phyloP scores from a whole-genome alignment of 2,113 vertebrate genomes.

The Sitta europaea region DNA sequence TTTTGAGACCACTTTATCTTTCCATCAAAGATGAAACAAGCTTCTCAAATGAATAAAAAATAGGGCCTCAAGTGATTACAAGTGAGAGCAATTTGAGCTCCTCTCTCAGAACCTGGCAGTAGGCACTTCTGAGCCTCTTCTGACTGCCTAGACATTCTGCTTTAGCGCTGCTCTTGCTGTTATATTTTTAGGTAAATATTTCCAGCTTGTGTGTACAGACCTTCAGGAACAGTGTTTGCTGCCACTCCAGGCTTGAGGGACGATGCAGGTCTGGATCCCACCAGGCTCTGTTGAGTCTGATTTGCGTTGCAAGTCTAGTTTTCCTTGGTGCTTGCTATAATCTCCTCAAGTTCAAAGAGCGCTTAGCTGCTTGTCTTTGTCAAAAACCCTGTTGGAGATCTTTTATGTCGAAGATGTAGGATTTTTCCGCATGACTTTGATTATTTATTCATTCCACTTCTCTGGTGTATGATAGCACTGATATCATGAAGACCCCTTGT shows the following conservation, averaged over 20 bases:
- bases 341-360: conserved; percentile 87
- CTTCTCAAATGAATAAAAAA: conserved; percentile 68
- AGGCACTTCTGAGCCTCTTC: conserved; percentile 35
- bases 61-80: conserved; percentile 67
- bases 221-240: conserved; percentile 45
- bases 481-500: conserved; percentile 77
- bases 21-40: conserved; percentile 45
- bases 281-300: conserved; percentile 77
- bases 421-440: conserved; percentile 90
- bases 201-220: conserved; percentile 8
- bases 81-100: conserved; percentile 50
- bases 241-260: conserved; percentile 38
- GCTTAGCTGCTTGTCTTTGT: conserved; percentile 93
- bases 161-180: not conserved
- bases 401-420: conserved; percentile 94
- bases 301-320: conserved; percentile 74
- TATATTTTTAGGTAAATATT: conserved; percentile 56
- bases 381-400: conserved; percentile 88
- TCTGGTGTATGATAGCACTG: conserved; percentile 83
- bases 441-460: conserved; percentile 94
- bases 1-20: conserved; percentile 58
- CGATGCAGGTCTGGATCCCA: conserved; percentile 53
- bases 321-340: conserved; percentile 81
- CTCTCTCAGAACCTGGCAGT: conserved; percentile 38
- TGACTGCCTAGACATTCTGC: conserved; percentile 27